Base-by-base conservation (phyloP, 2,797 vertebrate genomes). In the Anguilla pacifica region DNA sequence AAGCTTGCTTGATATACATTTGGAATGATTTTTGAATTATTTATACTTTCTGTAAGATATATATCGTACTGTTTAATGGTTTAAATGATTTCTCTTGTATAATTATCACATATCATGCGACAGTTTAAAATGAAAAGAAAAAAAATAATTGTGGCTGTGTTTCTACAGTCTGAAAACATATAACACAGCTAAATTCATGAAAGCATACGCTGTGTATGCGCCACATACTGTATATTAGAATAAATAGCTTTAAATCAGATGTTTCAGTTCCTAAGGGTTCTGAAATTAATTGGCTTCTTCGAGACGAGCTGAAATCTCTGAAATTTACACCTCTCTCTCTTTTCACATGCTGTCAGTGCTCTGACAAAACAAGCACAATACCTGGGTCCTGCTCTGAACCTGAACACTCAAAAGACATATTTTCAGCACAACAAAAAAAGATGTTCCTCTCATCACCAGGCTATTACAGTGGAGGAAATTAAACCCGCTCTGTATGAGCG, bases 221-320 rank as follows among this genome's bases (percentile, higher is more conserved):
- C 70, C 11, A 35, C 1, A 2, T 82, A 13, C 79, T 13, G 13
- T 49, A 49, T 82, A 82, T n/a, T 9, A 9, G 9, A 51, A 82
- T 6, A 49, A 49, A 82, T n/a, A 28, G 79, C 25, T 82, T 82
- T 82, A 51, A 82, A 51, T 82, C 79, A 49, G 79, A 82, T 82
- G 79, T n/a, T 82, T 51, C 79, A 82, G 28, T 46, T 82, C 79
- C 79, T 51, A 6, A 51, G 79, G 79, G 79, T 82, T 82, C 79
- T 82, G 79, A 82, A 82, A 82, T 82, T 82, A 82, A 82, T 82
- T 82, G 79, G 79, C 79, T 82, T 82, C 46, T 82, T 82, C 79
- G n/a, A 82, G 79, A 82, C 15, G 25, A 82, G 79, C 79, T 82
- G 79, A 82, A 46, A 81, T 49, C 39, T 81, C 77, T 49, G 77